Percentiles rank a stretch among this genome's conserved stretches.
These are phyloP conservation scores for Pituophis catenifer DNA, from an alignment of 2,113 vertebrate genomes.

Conservation along the genomic window DNA sequence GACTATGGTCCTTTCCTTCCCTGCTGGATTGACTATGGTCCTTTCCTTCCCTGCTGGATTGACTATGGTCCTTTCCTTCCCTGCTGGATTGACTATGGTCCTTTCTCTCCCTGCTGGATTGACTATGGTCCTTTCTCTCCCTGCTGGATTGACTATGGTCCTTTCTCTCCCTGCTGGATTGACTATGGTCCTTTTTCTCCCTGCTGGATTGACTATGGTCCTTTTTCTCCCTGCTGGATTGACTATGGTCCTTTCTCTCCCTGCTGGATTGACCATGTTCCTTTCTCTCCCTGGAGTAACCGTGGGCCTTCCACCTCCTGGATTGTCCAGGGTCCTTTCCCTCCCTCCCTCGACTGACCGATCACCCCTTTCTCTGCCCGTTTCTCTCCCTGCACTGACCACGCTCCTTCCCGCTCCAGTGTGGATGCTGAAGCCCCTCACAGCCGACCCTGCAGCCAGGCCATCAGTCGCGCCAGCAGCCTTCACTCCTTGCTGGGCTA, in stretches of 20 bases:
- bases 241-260: accelerated
- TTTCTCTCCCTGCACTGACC: constrained; percentile 11
- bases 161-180: not conserved
- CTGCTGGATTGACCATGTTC: not conserved
- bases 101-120: not conserved
- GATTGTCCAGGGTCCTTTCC: not conserved
- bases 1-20: not conserved
- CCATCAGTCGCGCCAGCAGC: constrained; percentile 54
- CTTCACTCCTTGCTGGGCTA: constrained; percentile 60
- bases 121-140: too few relatives aligned
- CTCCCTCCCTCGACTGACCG: not conserved
- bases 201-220: too few relatives aligned
- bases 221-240: not conserved
- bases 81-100: accelerated
- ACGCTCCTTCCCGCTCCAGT: constrained; percentile 56
- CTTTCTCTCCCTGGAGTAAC: not conserved
- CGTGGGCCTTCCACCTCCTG: not conserved
- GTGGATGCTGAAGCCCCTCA: constrained; percentile 61
- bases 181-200: not conserved
- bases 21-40: not conserved
- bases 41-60: not conserved
- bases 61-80: too few relatives aligned
- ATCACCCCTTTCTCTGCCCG: not conserved
- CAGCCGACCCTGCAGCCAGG: constrained; percentile 40
- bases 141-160: not conserved